These are phyloP conservation scores for Pantherophis guttatus DNA, from an alignment of 2,113 vertebrate species.

Conservation along the genomic window DNA sequence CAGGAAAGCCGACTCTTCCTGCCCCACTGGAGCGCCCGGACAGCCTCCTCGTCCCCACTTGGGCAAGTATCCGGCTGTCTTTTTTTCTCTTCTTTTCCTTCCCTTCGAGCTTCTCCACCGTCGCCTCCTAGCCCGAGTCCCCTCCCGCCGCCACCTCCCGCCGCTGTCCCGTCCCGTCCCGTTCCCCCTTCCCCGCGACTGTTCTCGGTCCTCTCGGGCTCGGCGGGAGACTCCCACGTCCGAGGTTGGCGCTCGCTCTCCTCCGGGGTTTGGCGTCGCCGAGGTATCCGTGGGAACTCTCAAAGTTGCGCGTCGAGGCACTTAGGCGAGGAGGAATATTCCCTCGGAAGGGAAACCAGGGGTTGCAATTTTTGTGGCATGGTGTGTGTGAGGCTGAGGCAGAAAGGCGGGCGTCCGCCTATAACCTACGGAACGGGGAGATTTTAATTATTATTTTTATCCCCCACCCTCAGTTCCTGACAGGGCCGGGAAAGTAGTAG, in stretches of 20 bases:
- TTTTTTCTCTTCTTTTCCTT: not conserved
- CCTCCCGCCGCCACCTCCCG: not conserved
- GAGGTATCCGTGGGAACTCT: not conserved
- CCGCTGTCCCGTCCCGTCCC: not conserved
- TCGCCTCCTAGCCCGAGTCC: not conserved
- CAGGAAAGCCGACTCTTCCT: slow-evolving; percentile 73
- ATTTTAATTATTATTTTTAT: not conserved
- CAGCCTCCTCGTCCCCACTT: slow-evolving; percentile 80
- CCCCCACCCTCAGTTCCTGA: not conserved
- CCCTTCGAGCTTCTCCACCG: not conserved
- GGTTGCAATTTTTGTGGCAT: not conserved
- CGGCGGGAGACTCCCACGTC: not conserved
- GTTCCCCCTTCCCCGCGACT: no score
- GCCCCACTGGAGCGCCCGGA: slow-evolving; percentile 77
- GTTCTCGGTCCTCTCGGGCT: not conserved
- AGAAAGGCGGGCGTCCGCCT: not conserved
- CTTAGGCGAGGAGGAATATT: not conserved
- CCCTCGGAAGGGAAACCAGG: not conserved
- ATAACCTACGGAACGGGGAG: not conserved
- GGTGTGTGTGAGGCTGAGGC: not conserved
- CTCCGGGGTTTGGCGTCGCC: not conserved
- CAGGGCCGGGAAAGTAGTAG: not conserved
- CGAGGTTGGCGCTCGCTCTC: not conserved
- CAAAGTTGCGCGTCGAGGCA: not conserved
- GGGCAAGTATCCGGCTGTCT: slow-evolving; percentile 74